Evolutionary conservation across 2,888 invertebrate genomes (phyloP).

Genomic region (Zaprionus obscuricornis): DNA sequence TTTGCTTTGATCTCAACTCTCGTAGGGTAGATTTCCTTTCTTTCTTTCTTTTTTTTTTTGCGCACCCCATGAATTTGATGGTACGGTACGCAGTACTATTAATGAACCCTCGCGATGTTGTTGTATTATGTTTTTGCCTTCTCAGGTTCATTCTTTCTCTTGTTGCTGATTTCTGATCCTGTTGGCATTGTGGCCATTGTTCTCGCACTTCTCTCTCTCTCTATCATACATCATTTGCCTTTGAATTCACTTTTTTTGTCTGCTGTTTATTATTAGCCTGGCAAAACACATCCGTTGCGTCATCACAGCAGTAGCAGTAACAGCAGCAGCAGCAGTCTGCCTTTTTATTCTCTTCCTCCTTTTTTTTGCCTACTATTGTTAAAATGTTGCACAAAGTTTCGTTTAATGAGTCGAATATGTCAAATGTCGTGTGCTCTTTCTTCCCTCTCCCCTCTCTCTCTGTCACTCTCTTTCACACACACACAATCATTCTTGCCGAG

Average conservation of each 20-base stretch:
- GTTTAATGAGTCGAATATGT: slow-evolving; percentile 78
- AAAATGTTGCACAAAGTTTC: slow-evolving; percentile 43
- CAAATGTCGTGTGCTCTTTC: slow-evolving; percentile 48
- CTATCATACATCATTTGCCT: slow-evolving; percentile 62
- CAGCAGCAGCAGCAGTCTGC: too few species aligned
- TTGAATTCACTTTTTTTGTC: slow-evolving; percentile 50
- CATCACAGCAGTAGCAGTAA: too few species aligned
- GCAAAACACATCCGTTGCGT: slow-evolving; percentile 68
- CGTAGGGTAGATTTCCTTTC: slow-evolving; percentile 65
- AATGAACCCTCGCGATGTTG: slow-evolving; percentile 76
- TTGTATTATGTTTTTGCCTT: slow-evolving; percentile 8
- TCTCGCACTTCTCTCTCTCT: slow-evolving; percentile 51
- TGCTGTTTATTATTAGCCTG: slow-evolving; percentile 74
- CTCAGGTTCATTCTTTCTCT: slow-evolving; percentile 27
- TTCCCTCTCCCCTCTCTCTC: too few species aligned
- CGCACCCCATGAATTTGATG: slow-evolving; percentile 41
- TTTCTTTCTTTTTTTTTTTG: too few species aligned
- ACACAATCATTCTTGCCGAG: slow-evolving; percentile 15
- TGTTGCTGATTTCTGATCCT: slow-evolving; percentile 71
- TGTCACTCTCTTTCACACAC: too few species aligned
- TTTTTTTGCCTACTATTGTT: slow-evolving; percentile 45
- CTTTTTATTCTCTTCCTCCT: too few species aligned
- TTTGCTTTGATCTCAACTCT: slow-evolving; percentile 65
- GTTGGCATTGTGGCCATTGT: slow-evolving; percentile 77
- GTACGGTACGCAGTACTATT: slow-evolving; percentile 47